These are phyloP conservation scores for Megalonaias nervosa DNA, from an alignment of 1,140 invertebrate genomes.

Conservation along the genomic window DNA sequence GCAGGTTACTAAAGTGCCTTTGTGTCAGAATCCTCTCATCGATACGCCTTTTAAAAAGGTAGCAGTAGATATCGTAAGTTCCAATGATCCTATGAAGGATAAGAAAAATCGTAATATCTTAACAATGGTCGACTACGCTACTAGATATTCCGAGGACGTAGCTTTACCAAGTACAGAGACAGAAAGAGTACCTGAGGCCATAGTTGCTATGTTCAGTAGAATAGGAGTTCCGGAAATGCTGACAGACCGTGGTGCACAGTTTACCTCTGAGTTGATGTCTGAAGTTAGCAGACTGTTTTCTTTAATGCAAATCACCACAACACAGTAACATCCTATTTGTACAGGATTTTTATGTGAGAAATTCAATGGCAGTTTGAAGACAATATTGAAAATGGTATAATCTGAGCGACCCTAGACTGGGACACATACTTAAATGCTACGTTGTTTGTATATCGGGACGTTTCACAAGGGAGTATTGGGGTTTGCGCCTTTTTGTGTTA, in stretches of 20 bases:
- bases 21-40: slow-evolving; percentile 41
- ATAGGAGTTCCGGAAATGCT: slow-evolving; percentile 70
- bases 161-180: slow-evolving; percentile 29
- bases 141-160: slow-evolving; percentile 39
- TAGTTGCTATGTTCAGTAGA: slow-evolving; percentile 63
- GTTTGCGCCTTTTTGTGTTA: slow-evolving; percentile 57
- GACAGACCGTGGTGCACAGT: slow-evolving; percentile 71
- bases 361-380: slow-evolving; percentile 47
- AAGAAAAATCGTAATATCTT: slow-evolving; percentile 34
- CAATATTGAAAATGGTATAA: slow-evolving; percentile 52
- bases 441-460: slow-evolving; percentile 57
- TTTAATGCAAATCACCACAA: slow-evolving; percentile 42
- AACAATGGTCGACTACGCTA: slow-evolving; percentile 38
- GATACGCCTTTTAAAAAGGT: slow-evolving; percentile 39
- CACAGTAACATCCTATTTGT: slow-evolving; percentile 53
- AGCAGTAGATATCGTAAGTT: slow-evolving; percentile 41
- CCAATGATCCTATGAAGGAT: slow-evolving; percentile 31
- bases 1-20: slow-evolving; percentile 14
- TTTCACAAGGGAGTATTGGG: slow-evolving; percentile 43
- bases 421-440: slow-evolving; percentile 55
- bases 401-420: slow-evolving; percentile 57
- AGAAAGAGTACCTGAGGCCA: slow-evolving; percentile 43
- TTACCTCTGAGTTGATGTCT: slow-evolving; percentile 56
- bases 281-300: slow-evolving; percentile 38
- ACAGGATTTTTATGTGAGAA: slow-evolving; percentile 54